A percentile compares a stretch with the other conserved stretches of the same genome.
phyloP scores from a whole-genome alignment of 2,113 vertebrate species.

The Coptodon rendalli region DNA sequence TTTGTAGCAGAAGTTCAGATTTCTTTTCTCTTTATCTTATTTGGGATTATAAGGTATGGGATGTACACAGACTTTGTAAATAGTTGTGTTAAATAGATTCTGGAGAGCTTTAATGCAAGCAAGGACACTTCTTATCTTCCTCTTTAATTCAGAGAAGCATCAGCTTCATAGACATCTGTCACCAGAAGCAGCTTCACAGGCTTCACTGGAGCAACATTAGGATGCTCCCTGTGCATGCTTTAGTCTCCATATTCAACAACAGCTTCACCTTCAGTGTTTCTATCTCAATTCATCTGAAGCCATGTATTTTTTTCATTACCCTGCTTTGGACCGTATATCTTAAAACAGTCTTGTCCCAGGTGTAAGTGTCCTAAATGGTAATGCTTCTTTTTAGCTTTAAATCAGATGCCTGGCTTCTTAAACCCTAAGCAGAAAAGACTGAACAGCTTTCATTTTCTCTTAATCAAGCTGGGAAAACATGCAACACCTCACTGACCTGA shows the following conservation, averaged over 20 bases:
- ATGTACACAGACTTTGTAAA: not conserved
- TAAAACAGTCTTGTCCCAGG: not conserved
- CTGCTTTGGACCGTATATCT: not conserved
- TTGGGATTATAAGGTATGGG: not conserved
- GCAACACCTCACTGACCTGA: not conserved
- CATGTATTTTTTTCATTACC: not conserved
- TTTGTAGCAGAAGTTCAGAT: not conserved
- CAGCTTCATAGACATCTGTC: not conserved
- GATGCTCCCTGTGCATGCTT: conserved; percentile 12
- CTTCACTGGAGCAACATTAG: not conserved
- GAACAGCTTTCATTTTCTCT: not conserved
- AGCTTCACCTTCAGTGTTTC: not conserved
- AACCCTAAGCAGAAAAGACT: not conserved
- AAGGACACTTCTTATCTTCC: not conserved
- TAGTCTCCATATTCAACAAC: not conserved
- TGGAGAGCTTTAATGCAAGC: not conserved
- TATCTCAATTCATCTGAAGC: not conserved
- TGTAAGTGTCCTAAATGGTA: conserved; percentile 10
- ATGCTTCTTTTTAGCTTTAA: not conserved
- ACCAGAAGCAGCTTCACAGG: conserved; percentile 2
- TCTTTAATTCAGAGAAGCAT: not conserved
- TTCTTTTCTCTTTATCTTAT: not conserved
- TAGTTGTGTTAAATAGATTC: not conserved
- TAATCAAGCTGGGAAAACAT: not conserved
- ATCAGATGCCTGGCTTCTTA: not conserved